phyloP scores from a whole-genome alignment of 2,113 vertebrate species.

The Phalacrocorax carbo region DNA sequence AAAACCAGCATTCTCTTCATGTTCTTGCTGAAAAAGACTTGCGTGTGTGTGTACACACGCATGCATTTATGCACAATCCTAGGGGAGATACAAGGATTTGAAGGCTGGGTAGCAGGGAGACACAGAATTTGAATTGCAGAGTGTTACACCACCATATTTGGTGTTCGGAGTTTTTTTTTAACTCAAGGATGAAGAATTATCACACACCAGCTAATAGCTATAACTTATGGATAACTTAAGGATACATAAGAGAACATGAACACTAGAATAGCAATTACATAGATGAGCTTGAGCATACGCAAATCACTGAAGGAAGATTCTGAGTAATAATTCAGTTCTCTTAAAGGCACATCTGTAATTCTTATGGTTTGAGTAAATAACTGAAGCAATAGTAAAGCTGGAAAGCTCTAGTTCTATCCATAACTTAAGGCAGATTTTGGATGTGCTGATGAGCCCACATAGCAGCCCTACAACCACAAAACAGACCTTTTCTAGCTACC shows the following conservation, averaged over 20 bases:
- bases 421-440: background rate
- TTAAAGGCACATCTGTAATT: background rate
- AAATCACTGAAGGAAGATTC: background rate
- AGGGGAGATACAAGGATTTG: background rate
- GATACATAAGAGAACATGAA: background rate
- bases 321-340: background rate
- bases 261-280: background rate
- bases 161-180: background rate
- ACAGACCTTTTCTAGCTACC: background rate
- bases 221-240: slow-evolving; percentile 12
- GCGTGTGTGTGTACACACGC: background rate
- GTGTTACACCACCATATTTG: background rate
- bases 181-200: background rate
- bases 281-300: background rate
- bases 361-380: background rate
- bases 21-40: background rate
- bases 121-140: background rate
- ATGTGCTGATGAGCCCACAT: background rate
- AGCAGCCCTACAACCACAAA: background rate
- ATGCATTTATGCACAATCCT: rapidly evolving
- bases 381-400: background rate
- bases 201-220: background rate
- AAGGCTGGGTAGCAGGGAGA: background rate
- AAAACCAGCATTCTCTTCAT: background rate
- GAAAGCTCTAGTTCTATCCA: background rate